These are phyloP conservation scores for Nomada ferruginata DNA, from an alignment of 2,888 invertebrate species.

Conservation along the genomic window DNA sequence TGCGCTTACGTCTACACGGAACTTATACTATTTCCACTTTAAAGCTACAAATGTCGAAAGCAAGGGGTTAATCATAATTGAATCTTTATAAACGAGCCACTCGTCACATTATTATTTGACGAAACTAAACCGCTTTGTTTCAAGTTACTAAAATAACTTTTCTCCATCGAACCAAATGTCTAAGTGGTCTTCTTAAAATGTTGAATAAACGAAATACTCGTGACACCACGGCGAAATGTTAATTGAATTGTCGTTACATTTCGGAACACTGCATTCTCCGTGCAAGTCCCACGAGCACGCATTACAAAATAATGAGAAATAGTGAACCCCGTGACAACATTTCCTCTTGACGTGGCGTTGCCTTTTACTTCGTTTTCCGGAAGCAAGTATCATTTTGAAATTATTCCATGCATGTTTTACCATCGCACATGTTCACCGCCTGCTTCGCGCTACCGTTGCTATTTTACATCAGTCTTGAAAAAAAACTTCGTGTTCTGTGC, in stretches of 20 bases:
- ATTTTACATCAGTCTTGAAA: slow-evolving; percentile 33
- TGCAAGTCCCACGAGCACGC: slow-evolving; percentile 16
- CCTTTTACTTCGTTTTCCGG: slow-evolving; percentile 31
- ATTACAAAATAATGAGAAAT: slow-evolving; percentile 46
- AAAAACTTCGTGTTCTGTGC: slow-evolving; percentile 24
- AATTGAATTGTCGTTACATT: slow-evolving; percentile 33
- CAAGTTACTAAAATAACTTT: too few species aligned
- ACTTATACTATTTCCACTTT: too few species aligned
- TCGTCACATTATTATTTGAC: too few species aligned
- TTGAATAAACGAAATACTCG: too few species aligned
- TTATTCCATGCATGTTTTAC: slow-evolving; percentile 53
- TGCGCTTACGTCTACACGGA: too few species aligned
- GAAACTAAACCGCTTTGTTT: too few species aligned
- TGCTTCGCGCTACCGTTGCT: slow-evolving; percentile 23
- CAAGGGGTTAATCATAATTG: too few species aligned
- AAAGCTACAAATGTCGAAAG: too few species aligned
- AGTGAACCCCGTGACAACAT: slow-evolving; percentile 39
- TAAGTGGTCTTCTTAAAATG: too few species aligned
- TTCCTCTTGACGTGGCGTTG: background rate
- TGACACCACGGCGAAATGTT: background rate
- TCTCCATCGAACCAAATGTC: too few species aligned
- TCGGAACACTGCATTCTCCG: slow-evolving; percentile 12
- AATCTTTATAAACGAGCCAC: too few species aligned
- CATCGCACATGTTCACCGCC: slow-evolving; percentile 6
- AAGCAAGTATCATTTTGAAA: slow-evolving; percentile 50